These are phyloP conservation scores for Eudasyphora cyanicolor DNA, from an alignment of 2,888 invertebrate genomes.

Conservation along the genomic window DNA sequence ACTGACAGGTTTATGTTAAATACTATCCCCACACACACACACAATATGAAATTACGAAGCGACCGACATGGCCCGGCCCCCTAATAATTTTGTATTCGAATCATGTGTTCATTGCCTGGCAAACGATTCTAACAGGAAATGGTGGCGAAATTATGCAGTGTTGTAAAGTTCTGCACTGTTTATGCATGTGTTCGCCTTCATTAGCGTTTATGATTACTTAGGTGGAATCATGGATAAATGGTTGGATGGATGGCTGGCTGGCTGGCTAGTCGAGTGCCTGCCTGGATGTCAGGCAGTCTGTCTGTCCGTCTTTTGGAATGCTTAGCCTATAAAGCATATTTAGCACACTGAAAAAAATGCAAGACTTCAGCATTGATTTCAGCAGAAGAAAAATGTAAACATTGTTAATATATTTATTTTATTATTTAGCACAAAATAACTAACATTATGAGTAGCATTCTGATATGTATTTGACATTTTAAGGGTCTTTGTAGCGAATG, in stretches of 20 bases:
- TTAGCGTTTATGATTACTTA: constrained; percentile 29
- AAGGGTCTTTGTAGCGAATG: too few species aligned
- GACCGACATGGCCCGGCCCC: background rate
- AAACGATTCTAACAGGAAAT: constrained; percentile 52
- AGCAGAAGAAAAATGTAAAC: too few species aligned
- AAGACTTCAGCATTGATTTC: too few species aligned
- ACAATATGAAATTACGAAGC: background rate
- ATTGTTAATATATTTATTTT: too few species aligned
- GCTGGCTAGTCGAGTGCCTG: background rate
- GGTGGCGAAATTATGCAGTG: constrained; percentile 1
- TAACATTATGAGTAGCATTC: too few species aligned
- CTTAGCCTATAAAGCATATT: too few species aligned
- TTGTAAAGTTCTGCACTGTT: constrained; percentile 28
- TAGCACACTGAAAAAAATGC: too few species aligned
- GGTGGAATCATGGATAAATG: background rate
- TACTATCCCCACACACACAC: background rate
- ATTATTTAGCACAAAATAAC: too few species aligned
- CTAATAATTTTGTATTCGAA: constrained; percentile 29
- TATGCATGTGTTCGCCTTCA: constrained; percentile 20
- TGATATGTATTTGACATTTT: too few species aligned
- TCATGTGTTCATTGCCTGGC: constrained; percentile 33
- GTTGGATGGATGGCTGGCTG: background rate
- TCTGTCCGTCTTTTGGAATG: too few species aligned
- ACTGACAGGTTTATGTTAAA: constrained; percentile 9
- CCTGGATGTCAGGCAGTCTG: background rate